Conservation (phyloP, 2,888 invertebrate species). For the Athalia rosae region DNA sequence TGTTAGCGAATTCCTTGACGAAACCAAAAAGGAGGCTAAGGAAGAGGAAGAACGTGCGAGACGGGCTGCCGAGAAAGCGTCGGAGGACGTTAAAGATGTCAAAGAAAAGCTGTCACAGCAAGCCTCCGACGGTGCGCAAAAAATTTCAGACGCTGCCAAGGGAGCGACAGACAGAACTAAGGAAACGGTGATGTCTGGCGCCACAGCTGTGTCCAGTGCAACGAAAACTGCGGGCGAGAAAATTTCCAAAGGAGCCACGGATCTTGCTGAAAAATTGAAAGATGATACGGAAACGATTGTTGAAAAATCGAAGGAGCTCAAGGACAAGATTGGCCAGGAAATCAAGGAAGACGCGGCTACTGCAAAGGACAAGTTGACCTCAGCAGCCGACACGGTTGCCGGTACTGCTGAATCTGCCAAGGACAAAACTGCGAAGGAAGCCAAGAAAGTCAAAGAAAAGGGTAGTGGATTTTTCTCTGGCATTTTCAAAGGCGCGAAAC, state of each 20-base stretch:
- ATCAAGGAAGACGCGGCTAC: constrained; percentile 48
- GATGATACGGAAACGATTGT: constrained; percentile 27
- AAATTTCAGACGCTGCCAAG: constrained; percentile 48
- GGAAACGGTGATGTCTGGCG: constrained; percentile 46
- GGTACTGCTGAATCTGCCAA: constrained; percentile 49
- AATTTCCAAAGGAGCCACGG: constrained; percentile 44
- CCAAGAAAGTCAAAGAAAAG: constrained; percentile 56
- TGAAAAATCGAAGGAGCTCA: constrained; percentile 45
- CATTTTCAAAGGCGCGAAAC: constrained; percentile 55
- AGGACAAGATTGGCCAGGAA: constrained; percentile 54
- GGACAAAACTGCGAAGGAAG: constrained; percentile 52
- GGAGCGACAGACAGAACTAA: constrained; percentile 49
- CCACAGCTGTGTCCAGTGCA: constrained; percentile 28
- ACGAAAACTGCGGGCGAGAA: constrained; percentile 42
- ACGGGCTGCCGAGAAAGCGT: constrained; percentile 49
- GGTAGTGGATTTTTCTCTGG: constrained; percentile 56
- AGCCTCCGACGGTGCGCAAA: constrained; percentile 35
- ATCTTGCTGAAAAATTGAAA: constrained; percentile 41
- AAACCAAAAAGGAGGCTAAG: constrained; percentile 53
- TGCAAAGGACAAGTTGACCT: constrained; percentile 51
- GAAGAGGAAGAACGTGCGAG: constrained; percentile 49
- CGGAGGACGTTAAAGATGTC: constrained; percentile 39
- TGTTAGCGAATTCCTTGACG: constrained; percentile 55
- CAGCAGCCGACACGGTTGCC: constrained; percentile 28
- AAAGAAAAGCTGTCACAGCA: constrained; percentile 37